Conservation (phyloP, 1,140 invertebrate species). For the Drosophila ananassae region DNA sequence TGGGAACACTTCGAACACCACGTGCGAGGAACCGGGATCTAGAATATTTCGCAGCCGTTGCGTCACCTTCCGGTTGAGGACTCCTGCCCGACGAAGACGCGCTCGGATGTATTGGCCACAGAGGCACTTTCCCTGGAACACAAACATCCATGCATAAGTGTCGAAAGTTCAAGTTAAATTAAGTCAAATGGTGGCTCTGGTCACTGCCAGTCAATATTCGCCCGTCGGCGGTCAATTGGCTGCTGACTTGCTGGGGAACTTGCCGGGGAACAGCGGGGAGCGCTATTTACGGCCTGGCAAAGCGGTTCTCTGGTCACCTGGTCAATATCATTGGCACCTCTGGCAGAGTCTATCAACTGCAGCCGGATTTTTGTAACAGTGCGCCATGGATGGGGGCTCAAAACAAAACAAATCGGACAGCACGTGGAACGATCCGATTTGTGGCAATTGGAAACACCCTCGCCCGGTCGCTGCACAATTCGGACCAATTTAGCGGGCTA, state of each 20-base stretch:
- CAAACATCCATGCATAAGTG: slow-evolving; percentile 2
- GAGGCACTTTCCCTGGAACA: slow-evolving; percentile 78
- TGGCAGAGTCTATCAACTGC: slow-evolving; percentile 28
- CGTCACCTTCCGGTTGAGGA: slow-evolving; percentile 79
- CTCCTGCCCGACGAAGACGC: slow-evolving; percentile 73
- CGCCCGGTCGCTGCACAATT: not conserved
- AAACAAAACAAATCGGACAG: slow-evolving; percentile 33
- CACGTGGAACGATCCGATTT: slow-evolving; percentile 5
- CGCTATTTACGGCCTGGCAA: not conserved
- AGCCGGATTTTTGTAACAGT: slow-evolving; percentile 18
- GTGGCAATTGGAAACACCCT: not conserved
- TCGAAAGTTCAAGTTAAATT: slow-evolving; percentile 57
- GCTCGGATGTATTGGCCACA: slow-evolving; percentile 82
- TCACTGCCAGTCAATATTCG: slow-evolving; percentile 37
- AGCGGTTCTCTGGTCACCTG: slow-evolving; percentile 48
- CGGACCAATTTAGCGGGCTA: slow-evolving; percentile 5
- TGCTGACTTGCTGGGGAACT: slow-evolving; percentile 19
- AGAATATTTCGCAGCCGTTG: slow-evolving; percentile 78
- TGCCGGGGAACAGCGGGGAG: slow-evolving; percentile 17
- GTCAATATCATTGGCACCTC: slow-evolving; percentile 63
- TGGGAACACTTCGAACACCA: slow-evolving; percentile 82
- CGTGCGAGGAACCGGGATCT: slow-evolving; percentile 74
- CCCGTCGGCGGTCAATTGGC: slow-evolving; percentile 27
- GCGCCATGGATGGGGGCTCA: not conserved
- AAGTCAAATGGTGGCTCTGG: slow-evolving; percentile 40